Evolutionary conservation across 1,140 invertebrate species (phyloP).

Genomic region (Aporrectodea caliginosa): DNA sequence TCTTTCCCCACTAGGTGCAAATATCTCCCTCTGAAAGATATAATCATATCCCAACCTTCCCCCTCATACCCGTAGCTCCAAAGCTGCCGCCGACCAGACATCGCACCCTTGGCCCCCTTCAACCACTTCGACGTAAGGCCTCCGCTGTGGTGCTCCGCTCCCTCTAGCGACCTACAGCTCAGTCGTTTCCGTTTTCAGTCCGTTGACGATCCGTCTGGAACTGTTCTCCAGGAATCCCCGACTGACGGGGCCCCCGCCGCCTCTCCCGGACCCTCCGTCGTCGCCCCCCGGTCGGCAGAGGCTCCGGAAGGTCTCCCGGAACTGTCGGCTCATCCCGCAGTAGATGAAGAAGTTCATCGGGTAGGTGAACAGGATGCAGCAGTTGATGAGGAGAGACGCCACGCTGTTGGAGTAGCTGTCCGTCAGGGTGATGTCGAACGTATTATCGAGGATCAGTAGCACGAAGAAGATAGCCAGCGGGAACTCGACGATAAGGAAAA

Average conservation of each 20-base stretch:
- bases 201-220: background rate
- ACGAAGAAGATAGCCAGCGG: slow-evolving; percentile 28
- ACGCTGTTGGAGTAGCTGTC: background rate
- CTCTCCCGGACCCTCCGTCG: background rate
- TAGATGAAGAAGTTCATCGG: slow-evolving; percentile 54
- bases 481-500: slow-evolving; percentile 33
- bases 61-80: no score
- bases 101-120: no score
- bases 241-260: background rate
- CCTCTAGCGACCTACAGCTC: no score
- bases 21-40: no score
- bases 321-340: slow-evolving; percentile 21
- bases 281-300: background rate
- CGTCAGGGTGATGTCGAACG: slow-evolving; percentile 20
- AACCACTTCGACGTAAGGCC: no score
- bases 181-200: background rate
- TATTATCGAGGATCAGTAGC: slow-evolving; percentile 24
- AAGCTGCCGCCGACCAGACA: no score
- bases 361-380: slow-evolving; percentile 81
- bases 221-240: background rate
- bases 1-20: no score
- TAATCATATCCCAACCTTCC: no score
- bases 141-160: no score
- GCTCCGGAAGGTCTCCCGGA: background rate
- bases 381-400: slow-evolving; percentile 46